Evolutionary conservation across 1,140 invertebrate species (phyloP), one percentile per base, ranked within the genome.

Genomic region (Drosophila tani): DNA sequence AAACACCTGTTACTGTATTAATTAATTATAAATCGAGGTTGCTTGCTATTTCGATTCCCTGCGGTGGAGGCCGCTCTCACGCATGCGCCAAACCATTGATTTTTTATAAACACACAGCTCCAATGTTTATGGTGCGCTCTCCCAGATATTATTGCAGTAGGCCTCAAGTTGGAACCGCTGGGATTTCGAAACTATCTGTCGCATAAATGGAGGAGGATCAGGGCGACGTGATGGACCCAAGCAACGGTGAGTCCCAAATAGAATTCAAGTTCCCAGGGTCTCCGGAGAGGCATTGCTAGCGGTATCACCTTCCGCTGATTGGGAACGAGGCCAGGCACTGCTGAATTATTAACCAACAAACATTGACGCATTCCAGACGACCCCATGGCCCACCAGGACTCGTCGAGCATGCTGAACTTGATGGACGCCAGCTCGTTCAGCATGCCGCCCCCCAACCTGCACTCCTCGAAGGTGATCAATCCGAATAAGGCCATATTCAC

Each of bases 401-500:
- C 56, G 24, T 45, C 76, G 5, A 75, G 51, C 19, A 63, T 74
- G 56, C 35, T 79, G 32, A 67, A 80, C 17, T 14, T 74, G 27
- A 68, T 80, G 55, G 76, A 73, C 24, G 21, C 77, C 27, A 80
- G 60, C 45, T 68, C 79, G 7, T 70, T 81, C 14, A 76, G 66
- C 32, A 76, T 66, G 58, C 70, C 78, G 8, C 79, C 79, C 5
- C 78, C 78, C 15, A 75, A 75, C 40, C 58, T 75, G 9, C 79
- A 81, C 47, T 69, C 65, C n/a, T 81, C 79, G 7, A 81, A 82
- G 81, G 91, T 24, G 32, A 94, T 94, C 38, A 94, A 94, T 79
- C 93, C 93, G 7, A 94, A 93, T 76, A 94, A 94, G 73, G 94
- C 94, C 47, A 93, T 94, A 9, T 94, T 94, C 65, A 94, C 94